Evolutionary conservation across 2,888 invertebrate genomes (phyloP), one percentile per base, ranked within the genome.

Genomic region (Argyresthia goedartella): DNA sequence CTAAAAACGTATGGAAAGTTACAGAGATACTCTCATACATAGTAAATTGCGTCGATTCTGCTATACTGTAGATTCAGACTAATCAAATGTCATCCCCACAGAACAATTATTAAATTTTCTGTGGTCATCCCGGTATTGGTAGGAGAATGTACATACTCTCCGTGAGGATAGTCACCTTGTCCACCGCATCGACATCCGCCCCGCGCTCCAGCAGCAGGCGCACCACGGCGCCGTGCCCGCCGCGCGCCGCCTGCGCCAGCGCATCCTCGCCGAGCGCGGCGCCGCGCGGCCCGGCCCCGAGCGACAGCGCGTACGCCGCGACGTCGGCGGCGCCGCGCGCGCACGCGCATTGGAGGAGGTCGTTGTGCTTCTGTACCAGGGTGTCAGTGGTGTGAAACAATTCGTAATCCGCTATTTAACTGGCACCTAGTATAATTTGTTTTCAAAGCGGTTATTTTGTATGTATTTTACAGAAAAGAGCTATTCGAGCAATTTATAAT

Each of bases 341-440:
- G 50, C 92, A 90, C 8, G 93, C 94, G 71, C 94, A 94, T 85
- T 94, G 94, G 41, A 95, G 81, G 33, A 93, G 75, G 63, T 91
- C 89, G 78, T 92, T 91, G 59, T 91, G 89, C 81, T 92, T 91
- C 92, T 92, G 77, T 49, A 53, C 52, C 47, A 51, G 36, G 49
- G 54, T 59, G 57, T 59, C 50, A 66, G 61, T 36, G 7, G 36
- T 36, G 36, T 36, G 9, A 36, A 36, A 36, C 36, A 36, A 8
- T 9, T 8, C 7, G 9, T 36, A n/a, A n/a, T n/a, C n/a, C n/a
- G n/a, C n/a, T n/a, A n/a, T n/a, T n/a, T n/a, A n/a, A n/a, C n/a
- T n/a, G n/a, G n/a, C n/a, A n/a, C n/a, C n/a, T n/a, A n/a, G n/a
- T n/a, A n/a, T n/a, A n/a, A n/a, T n/a, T n/a, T n/a, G n/a, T n/a